Evolutionary conservation across 2,888 invertebrate species (phyloP), one percentile per base, ranked within the genome.

Genomic region (Balanococcus diminutus): DNA sequence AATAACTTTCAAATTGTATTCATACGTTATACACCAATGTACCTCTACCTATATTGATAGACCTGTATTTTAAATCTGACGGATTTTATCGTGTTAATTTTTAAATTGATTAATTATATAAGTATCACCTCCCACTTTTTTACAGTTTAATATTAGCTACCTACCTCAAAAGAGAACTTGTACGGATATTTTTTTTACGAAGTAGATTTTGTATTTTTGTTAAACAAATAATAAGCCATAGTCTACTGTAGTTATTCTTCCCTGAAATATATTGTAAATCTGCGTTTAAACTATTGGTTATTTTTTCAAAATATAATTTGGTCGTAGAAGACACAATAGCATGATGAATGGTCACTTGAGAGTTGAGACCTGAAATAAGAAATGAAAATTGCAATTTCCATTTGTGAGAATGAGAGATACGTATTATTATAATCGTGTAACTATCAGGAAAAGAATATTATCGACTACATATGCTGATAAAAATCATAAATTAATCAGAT

Each of bases 91-190:
- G 72, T 36, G 36, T 79, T 67, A 36, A 79, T 79, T 79, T 79
- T 79, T 36, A 79, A 79, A 79, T 79, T 79, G 75, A 79, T 79
- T 79, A 79, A 79, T 79, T 79, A 79, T 32, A 36, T 79, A 79
- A 79, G 31, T 79, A 36, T 79, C 31, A 32, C 36, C 19, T 79
- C 22, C 19, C 22, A 6, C 6, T 72, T 79, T 36, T 36, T 36
- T 36, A 79, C 28, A 1, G 9, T 36, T 32, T 36, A n/a, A n/a
- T 79, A n/a, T n/a, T n/a, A n/a, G 32, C 14, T 36, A 28, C 16
- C 16, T 14, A 28, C 16, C 14, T 16, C 14, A 32, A 32, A 72
- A 0, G 28, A 31, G 8, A 19, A 19, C 1, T 19, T 19, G 2
- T 79, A 19, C 36, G 19, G 8, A 79, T 22, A 28, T 25, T 25